phyloP scores from a whole-genome alignment of 2,113 vertebrate genomes.

The Cathartes aura region DNA sequence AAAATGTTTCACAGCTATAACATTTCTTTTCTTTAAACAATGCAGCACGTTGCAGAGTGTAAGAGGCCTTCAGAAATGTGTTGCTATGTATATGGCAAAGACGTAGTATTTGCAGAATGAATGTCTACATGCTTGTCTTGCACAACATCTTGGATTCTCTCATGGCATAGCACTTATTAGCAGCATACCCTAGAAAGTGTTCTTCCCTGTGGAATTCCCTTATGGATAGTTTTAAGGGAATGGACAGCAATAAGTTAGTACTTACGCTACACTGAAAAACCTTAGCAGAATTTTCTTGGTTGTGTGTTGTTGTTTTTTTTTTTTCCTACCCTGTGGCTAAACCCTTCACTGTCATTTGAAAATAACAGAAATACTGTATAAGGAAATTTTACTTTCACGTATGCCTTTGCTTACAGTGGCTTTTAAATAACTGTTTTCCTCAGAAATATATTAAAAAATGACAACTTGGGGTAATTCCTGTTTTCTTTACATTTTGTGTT shows the following conservation, averaged over 20 bases:
- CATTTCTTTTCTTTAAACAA: constrained; percentile 12
- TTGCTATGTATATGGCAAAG: background rate
- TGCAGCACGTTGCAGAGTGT: constrained; percentile 33
- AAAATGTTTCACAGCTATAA: background rate
- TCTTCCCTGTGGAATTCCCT: background rate
- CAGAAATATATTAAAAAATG: background rate
- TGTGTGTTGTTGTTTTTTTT: background rate
- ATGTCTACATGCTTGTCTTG: background rate
- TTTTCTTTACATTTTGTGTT: background rate
- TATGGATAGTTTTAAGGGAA: background rate
- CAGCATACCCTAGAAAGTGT: background rate
- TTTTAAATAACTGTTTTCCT: background rate
- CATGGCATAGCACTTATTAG: background rate
- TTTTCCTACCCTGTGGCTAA: background rate
- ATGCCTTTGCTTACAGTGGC: background rate
- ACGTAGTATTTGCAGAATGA: background rate
- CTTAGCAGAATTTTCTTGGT: background rate
- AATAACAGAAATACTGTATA: background rate
- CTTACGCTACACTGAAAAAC: background rate
- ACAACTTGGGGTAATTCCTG: background rate
- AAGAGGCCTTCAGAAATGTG: background rate
- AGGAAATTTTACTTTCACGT: background rate
- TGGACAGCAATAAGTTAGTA: background rate
- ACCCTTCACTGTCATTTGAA: background rate
- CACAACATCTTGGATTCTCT: background rate